Evolutionary conservation across 1,140 invertebrate genomes (phyloP), one percentile per base, ranked within the genome.

Genomic region (Geopemphigus sp.): DNA sequence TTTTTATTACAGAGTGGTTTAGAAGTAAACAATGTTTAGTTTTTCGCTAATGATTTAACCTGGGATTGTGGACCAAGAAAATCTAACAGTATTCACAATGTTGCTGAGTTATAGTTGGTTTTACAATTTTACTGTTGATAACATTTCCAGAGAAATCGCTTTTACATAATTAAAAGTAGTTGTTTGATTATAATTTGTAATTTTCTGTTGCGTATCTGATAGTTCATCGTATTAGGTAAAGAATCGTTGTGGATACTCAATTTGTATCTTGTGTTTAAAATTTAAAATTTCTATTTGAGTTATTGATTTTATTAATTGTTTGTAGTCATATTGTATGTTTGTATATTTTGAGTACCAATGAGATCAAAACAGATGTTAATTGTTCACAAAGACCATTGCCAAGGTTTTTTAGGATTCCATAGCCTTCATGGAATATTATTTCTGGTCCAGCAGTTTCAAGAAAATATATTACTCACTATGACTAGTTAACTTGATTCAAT

Each of bases 371-470:
- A 63, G 22, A 78, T 78, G 74, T 78, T 78, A 63, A 78, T 78
- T 78, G 57, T 78, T 78, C 56, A 78, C 74, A 78, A 78, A 59
- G 57, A 76, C 74, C 56, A 78, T 29, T 78, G 74, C 57, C 74
- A 78, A 78, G 74, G 74, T 78, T 78, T 78, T 61, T 47, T 19
- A 32, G 74, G 57, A 57, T 78, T 61, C 57, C 17, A 63, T 78
- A 78, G 74, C 74, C 74, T 78, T 78, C 74, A 78, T 78, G 74
- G 74, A 78, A 63, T 78, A 78, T 78, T 78, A 78, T 78, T 78
- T 78, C 74, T 78, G 74, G 74, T 78, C 74, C 74, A 78, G 74
- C 74, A 61, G 74, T 78, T 61, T 26, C 74, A 78, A 61, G 74
- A 78, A 78, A 78, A 78, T 78, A 19, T 78, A 63, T 61, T 63